Conservation (phyloP, 2,113 vertebrate genomes). For the Corynorhinus townsendii region DNA sequence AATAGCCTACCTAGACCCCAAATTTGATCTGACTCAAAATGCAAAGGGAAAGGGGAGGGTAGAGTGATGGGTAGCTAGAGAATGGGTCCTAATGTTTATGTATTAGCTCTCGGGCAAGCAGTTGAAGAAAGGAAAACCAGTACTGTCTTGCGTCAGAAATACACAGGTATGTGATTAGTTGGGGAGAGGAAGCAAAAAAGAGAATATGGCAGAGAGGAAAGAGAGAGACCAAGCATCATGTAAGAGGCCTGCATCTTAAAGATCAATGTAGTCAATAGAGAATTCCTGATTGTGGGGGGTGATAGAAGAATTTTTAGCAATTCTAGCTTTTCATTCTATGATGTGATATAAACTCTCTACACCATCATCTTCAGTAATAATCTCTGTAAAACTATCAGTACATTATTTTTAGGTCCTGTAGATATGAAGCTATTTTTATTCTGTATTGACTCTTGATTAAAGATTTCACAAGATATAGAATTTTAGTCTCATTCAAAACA, state of each 20-base stretch:
- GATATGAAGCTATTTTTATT: slow-evolving; percentile 25
- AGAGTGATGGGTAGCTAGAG: neutral
- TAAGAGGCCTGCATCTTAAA: neutral
- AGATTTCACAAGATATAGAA: neutral
- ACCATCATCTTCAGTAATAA: neutral
- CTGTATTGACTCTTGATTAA: neutral
- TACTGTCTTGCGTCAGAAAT: neutral
- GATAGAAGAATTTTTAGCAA: neutral
- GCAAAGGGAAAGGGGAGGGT: neutral
- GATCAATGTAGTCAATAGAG: neutral
- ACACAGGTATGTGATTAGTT: neutral
- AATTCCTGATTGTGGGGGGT: neutral
- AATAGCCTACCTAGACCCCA: neutral
- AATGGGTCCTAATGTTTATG: neutral
- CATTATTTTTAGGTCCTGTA: neutral
- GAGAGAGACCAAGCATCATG: neutral
- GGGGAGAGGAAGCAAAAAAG: neutral
- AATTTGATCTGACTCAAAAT: neutral
- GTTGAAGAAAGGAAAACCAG: neutral
- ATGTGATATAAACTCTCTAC: neutral
- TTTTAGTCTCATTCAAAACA: slow-evolving; percentile 7
- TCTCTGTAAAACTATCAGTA: neutral
- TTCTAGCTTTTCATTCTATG: neutral
- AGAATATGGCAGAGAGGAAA: neutral
- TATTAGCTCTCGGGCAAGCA: neutral